These are phyloP conservation scores for Oscheius sp. DNA, from an alignment of 2,888 invertebrate species.

Conservation along the genomic window DNA sequence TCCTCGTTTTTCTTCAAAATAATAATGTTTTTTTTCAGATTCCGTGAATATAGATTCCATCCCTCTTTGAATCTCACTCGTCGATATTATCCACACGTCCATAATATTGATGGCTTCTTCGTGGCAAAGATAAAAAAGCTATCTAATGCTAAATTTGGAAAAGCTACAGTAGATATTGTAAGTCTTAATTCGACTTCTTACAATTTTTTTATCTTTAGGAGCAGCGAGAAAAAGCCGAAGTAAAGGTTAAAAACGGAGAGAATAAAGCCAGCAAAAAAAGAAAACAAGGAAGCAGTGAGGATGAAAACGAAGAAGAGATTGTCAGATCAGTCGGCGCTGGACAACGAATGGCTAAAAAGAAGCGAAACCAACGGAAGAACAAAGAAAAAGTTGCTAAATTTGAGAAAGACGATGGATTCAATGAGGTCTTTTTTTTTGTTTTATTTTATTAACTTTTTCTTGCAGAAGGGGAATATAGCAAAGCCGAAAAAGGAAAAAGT, in stretches of 20 bases:
- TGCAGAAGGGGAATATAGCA: slow-evolving; percentile 36
- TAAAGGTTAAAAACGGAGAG: slow-evolving; percentile 32
- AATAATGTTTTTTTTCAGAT: slow-evolving; percentile 66
- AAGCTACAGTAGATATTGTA: slow-evolving; percentile 36
- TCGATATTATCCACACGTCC: slow-evolving; percentile 94
- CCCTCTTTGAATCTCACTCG: slow-evolving; percentile 86
- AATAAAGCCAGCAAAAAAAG: slow-evolving; percentile 29
- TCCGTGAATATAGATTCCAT: slow-evolving; percentile 80
- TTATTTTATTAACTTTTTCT: background rate
- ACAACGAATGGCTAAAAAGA: slow-evolving; percentile 46
- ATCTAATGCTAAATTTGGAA: slow-evolving; percentile 76
- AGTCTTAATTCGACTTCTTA: background rate
- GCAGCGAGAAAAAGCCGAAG: slow-evolving; percentile 5
- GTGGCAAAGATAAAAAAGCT: slow-evolving; percentile 97
- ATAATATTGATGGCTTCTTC: slow-evolving; percentile 99
- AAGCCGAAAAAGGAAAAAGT: slow-evolving; percentile 42
- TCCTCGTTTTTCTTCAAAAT: background rate
- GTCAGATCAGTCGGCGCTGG: slow-evolving; percentile 38
- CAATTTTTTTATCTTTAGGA: background rate
- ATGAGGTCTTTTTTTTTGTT: slow-evolving; percentile 33
- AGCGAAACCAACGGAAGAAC: slow-evolving; percentile 48
- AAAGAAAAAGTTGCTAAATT: slow-evolving; percentile 37
- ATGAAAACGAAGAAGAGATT: background rate
- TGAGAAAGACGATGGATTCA: slow-evolving; percentile 56
- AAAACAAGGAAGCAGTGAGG: slow-evolving; percentile 15